Base-by-base conservation (phyloP, 2,113 vertebrate genomes). In the Onychorhynchus coronatus region DNA sequence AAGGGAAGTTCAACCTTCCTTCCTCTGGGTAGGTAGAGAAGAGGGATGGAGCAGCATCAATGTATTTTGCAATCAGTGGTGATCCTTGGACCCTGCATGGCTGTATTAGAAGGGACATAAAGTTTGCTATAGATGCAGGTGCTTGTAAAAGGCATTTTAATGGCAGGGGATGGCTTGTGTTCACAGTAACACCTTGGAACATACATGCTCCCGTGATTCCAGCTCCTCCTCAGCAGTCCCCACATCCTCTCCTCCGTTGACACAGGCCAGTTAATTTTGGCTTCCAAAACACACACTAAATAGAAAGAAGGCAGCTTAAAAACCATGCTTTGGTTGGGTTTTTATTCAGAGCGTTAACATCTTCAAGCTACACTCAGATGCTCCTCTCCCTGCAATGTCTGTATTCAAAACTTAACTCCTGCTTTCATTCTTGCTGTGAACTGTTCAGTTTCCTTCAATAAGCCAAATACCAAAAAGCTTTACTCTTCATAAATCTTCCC, bases 1-100 rank as follows among this genome's bases (percentile, higher is more conserved):
- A 59, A 33, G 9, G 53, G 25, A 12, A 67, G 41, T 41, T 76
- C 58, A 25, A 15, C 18, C 44, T 50, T 31, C 35, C 46, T 84
- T 21, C 41, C 46, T 20, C 20, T 5, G 0, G 24, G 11, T 5
- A 18, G 42, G 71, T 28, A 63, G 77, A 79, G 50, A 58, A 18
- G 0, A 58, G 75, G 20, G 52, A 19, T 31, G 31, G 73, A 76
- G 68, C 35, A 46, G 33, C 27, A 19, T 3, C 0, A 0, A 2
- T 35, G 39, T 30, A 2, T 78, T 91, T 76, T 20, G 4, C 6
- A 47, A 14, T 4, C 19, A 58, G 11, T 3, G 0, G 8, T 30
- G 88, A 37, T n/a, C 33, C 44, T 56, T 73, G 66, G 14, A 5
- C 41, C 55, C 39, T 72, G 39, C 31, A 1, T 3, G 18, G n/a